These are phyloP conservation scores for Periophthalmus magnuspinnatus DNA, from an alignment of 2,797 vertebrate genomes.

Conservation along the genomic window DNA sequence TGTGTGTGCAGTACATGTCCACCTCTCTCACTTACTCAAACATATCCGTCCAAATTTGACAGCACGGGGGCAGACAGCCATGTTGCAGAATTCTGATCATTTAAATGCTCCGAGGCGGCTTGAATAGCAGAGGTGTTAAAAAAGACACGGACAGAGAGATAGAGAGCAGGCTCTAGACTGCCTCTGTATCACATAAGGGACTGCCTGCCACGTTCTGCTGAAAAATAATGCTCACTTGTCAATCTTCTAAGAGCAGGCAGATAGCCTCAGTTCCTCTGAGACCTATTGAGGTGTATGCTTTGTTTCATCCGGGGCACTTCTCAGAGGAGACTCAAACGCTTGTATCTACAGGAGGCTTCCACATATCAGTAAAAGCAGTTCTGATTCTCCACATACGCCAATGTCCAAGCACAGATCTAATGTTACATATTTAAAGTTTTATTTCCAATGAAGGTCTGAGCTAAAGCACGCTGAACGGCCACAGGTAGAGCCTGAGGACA, in stretches of 20 bases:
- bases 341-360: slow-evolving; percentile 53
- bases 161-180: slow-evolving; percentile 67
- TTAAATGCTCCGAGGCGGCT: slow-evolving; percentile 77
- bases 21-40: slow-evolving; percentile 76
- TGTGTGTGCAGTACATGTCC: slow-evolving; percentile 65
- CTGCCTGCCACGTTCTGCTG: slow-evolving; percentile 72
- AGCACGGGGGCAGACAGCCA: slow-evolving; percentile 74
- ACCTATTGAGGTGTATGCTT: slow-evolving; percentile 75
- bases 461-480: slow-evolving; percentile 24
- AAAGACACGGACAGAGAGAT: slow-evolving; percentile 58
- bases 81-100: slow-evolving; percentile 78
- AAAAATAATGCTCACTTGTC: slow-evolving; percentile 80
- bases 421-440: background rate
- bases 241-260: slow-evolving; percentile 65
- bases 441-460: background rate
- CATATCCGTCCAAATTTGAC: slow-evolving; percentile 79
- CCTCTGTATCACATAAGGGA: slow-evolving; percentile 72
- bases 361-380: slow-evolving; percentile 44
- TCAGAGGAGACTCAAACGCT: slow-evolving; percentile 63
- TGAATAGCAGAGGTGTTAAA: slow-evolving; percentile 70
- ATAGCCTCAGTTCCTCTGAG: slow-evolving; percentile 57
- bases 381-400: slow-evolving; percentile 33
- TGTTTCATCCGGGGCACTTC: slow-evolving; percentile 76
- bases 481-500: slow-evolving; percentile 20
- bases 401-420: background rate